Percentiles rank a stretch among this genome's conserved stretches.
phyloP scores from a whole-genome alignment of 2,113 vertebrate genomes.

The Rousettus leschenaultii region DNA sequence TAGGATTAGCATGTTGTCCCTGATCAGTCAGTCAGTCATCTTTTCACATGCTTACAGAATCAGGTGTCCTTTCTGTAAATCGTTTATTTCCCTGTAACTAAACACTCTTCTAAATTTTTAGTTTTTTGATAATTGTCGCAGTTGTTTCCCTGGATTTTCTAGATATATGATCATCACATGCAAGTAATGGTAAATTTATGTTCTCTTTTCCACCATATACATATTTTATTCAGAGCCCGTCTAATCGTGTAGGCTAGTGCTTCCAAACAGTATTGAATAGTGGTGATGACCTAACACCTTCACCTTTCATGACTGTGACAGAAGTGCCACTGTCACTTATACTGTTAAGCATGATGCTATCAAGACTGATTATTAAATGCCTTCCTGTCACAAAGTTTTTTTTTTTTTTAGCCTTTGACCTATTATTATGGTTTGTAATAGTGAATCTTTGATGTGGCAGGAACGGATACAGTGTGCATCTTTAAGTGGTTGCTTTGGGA shows the following conservation, averaged over 20 bases:
- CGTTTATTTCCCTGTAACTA: not conserved
- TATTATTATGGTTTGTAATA: not conserved
- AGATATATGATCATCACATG: not conserved
- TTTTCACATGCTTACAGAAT: not conserved
- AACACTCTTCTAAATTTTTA: not conserved
- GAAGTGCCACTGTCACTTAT: not conserved
- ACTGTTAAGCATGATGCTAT: not conserved
- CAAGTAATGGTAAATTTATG: not conserved
- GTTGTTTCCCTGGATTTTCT: not conserved
- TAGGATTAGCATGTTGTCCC: not conserved
- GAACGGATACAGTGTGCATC: not conserved
- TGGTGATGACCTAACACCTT: fast-evolving
- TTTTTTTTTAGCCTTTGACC: not conserved
- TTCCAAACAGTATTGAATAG: not conserved
- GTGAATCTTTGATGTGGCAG: not conserved
- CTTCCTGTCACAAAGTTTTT: not conserved
- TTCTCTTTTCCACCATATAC: not conserved
- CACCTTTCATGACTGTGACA: fast-evolving
- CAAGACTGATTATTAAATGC: not conserved
- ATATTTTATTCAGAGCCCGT: not conserved
- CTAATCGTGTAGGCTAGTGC: not conserved
- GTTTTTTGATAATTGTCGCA: not conserved
- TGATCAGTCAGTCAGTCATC: not conserved
- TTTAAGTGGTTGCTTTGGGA: not conserved
- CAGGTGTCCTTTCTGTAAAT: not conserved